Conservation (phyloP, 2,113 vertebrate genomes). For the Peromyscus californicus region DNA sequence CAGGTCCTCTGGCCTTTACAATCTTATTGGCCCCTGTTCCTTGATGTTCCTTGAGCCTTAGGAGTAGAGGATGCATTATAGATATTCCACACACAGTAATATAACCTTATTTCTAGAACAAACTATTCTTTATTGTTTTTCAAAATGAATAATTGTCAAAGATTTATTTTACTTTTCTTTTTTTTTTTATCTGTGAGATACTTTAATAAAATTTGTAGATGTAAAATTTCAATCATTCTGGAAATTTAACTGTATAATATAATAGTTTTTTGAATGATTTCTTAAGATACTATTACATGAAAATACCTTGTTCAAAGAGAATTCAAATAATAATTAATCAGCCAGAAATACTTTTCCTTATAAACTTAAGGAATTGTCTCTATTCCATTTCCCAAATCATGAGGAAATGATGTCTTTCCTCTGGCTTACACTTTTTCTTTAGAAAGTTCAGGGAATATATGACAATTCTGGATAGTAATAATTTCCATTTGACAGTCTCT, state of each 20-base stretch:
- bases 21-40: not conserved
- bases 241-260: not conserved
- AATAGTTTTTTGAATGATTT: conserved; percentile 10
- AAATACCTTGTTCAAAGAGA: not conserved
- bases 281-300: not conserved
- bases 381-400: not conserved
- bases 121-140: not conserved
- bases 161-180: not conserved
- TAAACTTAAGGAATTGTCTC: not conserved
- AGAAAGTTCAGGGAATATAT: not conserved
- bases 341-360: not conserved
- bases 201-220: not conserved
- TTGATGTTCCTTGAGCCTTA: not conserved
- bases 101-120: not conserved
- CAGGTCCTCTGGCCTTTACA: not conserved
- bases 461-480: conserved; percentile 31
- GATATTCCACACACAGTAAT: not conserved
- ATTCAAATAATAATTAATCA: conserved; percentile 8
- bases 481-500: not conserved
- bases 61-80: not conserved
- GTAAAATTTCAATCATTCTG: not conserved
- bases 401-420: not conserved
- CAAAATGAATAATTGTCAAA: not conserved
- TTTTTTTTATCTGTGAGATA: not conserved
- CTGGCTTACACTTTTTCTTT: conserved; percentile 1